Evolutionary conservation across 1,140 invertebrate species (phyloP).

Genomic region (Drosophila rufa): DNA sequence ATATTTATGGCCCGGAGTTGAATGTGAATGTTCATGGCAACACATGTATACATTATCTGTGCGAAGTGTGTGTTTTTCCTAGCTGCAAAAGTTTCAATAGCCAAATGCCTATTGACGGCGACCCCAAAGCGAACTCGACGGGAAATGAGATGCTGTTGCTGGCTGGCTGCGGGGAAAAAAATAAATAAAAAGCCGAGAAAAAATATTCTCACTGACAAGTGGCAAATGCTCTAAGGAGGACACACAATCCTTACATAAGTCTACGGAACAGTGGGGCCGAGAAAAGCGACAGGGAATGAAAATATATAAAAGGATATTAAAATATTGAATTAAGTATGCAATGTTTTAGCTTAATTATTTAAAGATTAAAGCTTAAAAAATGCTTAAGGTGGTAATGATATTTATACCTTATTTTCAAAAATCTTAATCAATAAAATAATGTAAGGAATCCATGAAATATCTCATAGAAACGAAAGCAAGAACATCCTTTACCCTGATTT

Average conservation of each 20-base stretch:
- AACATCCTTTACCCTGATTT: too few relatives aligned
- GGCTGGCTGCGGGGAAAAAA: slow-evolving; percentile 33
- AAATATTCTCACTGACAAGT: slow-evolving; percentile 59
- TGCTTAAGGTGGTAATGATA: too few relatives aligned
- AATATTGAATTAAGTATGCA: background rate
- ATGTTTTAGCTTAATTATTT: too few relatives aligned
- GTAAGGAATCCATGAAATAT: too few relatives aligned
- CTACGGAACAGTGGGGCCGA: slow-evolving; percentile 21
- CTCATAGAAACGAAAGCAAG: too few relatives aligned
- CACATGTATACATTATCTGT: slow-evolving; percentile 36
- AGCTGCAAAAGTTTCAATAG: slow-evolving; percentile 64
- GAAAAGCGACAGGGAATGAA: too few relatives aligned
- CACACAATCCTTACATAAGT: slow-evolving; percentile 48
- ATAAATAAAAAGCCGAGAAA: slow-evolving; percentile 5
- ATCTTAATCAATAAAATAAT: too few relatives aligned
- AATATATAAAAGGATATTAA: background rate
- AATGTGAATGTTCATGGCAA: slow-evolving; percentile 26
- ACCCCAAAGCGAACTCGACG: slow-evolving; percentile 64
- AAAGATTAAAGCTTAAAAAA: too few relatives aligned
- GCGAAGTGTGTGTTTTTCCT: slow-evolving; percentile 14
- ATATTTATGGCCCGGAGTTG: slow-evolving; percentile 77
- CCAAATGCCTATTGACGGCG: slow-evolving; percentile 77
- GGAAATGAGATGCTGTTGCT: slow-evolving; percentile 65
- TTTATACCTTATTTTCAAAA: too few relatives aligned
- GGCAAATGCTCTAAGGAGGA: slow-evolving; percentile 55